Percentiles rank a stretch among this genome's conserved stretches.
phyloP scores from a whole-genome alignment of 2,113 vertebrate genomes.

The Notarius lentiginosus region DNA sequence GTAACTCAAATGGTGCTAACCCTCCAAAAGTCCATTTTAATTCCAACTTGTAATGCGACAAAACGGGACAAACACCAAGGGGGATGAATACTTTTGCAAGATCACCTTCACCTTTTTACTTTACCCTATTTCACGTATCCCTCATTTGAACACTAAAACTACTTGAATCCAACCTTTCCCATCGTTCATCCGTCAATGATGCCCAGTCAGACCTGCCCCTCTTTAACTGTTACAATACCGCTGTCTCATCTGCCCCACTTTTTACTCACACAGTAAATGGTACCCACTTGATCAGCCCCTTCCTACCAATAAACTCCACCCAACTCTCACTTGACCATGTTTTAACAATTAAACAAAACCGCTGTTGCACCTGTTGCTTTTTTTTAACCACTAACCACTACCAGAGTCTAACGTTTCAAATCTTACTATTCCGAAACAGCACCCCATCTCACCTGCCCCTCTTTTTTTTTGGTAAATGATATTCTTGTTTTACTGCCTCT shows the following conservation, averaged over 20 bases:
- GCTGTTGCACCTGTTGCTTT: not conserved
- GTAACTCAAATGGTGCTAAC: too few species aligned
- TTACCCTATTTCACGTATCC: not conserved
- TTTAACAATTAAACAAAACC: not conserved
- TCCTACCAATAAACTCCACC: not conserved
- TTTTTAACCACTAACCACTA: conserved; percentile 7
- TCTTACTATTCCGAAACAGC: not conserved
- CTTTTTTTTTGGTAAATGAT: not conserved
- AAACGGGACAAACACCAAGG: too few species aligned
- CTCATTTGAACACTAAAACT: not conserved
- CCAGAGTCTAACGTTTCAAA: not conserved
- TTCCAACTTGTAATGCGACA: too few species aligned
- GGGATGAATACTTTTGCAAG: too few species aligned
- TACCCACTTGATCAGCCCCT: not conserved
- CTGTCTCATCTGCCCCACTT: not conserved
- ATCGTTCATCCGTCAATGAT: not conserved
- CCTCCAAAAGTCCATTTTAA: too few species aligned
- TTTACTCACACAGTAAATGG: not conserved
- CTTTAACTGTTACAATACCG: not conserved
- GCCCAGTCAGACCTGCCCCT: not conserved
- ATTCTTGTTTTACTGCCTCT: not conserved
- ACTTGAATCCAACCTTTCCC: not conserved
- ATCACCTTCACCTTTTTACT: not conserved
- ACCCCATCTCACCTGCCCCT: not conserved
- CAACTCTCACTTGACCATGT: not conserved